Conservation (phyloP, 2,888 invertebrate genomes). For the Melieria picta region DNA sequence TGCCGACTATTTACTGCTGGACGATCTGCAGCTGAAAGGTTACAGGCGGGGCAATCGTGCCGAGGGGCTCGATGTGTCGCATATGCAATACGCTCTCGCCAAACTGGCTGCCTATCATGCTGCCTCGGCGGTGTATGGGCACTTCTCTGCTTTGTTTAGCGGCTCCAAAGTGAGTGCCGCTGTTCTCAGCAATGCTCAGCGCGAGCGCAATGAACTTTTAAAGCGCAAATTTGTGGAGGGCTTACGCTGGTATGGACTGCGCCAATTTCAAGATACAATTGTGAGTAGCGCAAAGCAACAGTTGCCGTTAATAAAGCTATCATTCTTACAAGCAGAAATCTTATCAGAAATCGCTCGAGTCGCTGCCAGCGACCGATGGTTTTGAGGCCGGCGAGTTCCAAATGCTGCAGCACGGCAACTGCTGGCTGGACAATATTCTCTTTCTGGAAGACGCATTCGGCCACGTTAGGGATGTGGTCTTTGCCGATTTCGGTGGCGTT, state of each 20-base stretch:
- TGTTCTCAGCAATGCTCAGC: too few species aligned
- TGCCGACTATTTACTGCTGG: slow-evolving; percentile 48
- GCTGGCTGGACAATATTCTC: slow-evolving; percentile 56
- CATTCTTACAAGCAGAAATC: slow-evolving; percentile 46
- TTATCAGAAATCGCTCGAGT: slow-evolving; percentile 44
- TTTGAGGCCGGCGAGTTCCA: slow-evolving; percentile 46
- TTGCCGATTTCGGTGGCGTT: slow-evolving; percentile 51
- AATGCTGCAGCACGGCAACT: slow-evolving; percentile 57
- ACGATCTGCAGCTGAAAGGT: slow-evolving; percentile 48
- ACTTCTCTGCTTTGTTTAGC: too few species aligned
- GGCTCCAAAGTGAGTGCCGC: too few species aligned
- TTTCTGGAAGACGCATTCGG: slow-evolving; percentile 49
- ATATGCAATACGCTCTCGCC: slow-evolving; percentile 49
- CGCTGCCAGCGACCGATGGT: slow-evolving; percentile 48
- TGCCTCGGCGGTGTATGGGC: slow-evolving; percentile 46
- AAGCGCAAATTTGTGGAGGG: slow-evolving; percentile 27
- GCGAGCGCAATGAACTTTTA: background rate
- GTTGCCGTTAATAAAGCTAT: slow-evolving; percentile 11
- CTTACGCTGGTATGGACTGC: slow-evolving; percentile 15
- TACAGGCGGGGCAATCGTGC: slow-evolving; percentile 49
- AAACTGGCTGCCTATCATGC: slow-evolving; percentile 61
- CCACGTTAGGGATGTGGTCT: slow-evolving; percentile 47
- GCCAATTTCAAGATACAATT: slow-evolving; percentile 23
- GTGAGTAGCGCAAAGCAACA: slow-evolving; percentile 23
- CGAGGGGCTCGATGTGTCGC: slow-evolving; percentile 52